Conservation (phyloP, 1,140 invertebrate species). For the Drosophila pseudoananassae region DNA sequence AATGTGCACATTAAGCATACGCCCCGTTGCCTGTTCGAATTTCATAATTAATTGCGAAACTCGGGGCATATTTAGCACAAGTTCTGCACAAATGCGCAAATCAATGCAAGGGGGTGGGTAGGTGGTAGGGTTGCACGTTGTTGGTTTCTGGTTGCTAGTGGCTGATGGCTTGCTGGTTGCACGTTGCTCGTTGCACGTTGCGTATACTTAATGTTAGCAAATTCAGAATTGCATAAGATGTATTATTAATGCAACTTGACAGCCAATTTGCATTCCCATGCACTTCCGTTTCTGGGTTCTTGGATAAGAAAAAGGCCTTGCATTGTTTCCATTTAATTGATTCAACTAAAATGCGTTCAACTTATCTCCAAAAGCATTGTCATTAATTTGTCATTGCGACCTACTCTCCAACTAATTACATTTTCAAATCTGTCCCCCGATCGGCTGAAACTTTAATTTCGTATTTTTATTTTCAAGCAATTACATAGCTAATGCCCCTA, state of each 20-base stretch:
- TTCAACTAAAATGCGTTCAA: constrained; percentile 2
- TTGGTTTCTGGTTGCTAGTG: neutral
- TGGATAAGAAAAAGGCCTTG: neutral
- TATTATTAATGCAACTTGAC: constrained; percentile 39
- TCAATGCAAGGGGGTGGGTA: constrained; percentile 15
- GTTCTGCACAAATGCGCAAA: constrained; percentile 64
- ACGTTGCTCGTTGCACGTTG: constrained; percentile 7
- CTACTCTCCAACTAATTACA: constrained; percentile 1
- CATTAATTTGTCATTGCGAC: constrained; percentile 31
- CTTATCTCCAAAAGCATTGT: constrained; percentile 1
- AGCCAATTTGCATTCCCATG: constrained; percentile 24
- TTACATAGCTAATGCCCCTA: neutral
- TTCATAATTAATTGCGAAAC: constrained; percentile 68
- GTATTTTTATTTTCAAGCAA: neutral
- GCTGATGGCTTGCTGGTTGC: neutral
- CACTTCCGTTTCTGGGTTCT: no score
- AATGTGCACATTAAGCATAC: constrained; percentile 54
- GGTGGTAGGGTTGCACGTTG: neutral
- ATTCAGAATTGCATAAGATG: constrained; percentile 37
- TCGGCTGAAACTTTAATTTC: no score
- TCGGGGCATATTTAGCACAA: constrained; percentile 44
- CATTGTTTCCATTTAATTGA: constrained; percentile 12
- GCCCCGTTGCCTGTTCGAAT: constrained; percentile 23
- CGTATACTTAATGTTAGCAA: constrained; percentile 40
- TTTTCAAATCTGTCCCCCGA: neutral